These are phyloP conservation scores for Tor tambroides DNA, from an alignment of 2,113 vertebrate genomes.

Conservation along the genomic window DNA sequence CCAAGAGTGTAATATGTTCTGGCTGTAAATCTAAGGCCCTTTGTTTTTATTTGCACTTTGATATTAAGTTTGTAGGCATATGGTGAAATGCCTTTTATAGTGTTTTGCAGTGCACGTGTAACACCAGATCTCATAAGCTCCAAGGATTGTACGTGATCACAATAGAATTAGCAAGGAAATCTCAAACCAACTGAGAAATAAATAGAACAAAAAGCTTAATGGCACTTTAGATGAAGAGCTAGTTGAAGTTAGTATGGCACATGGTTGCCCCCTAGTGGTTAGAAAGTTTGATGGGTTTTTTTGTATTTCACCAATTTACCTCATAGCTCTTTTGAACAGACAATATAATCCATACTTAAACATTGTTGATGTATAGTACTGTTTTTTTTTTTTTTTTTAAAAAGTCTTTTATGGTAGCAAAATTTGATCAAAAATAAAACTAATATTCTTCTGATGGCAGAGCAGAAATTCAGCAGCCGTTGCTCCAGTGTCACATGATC, in stretches of 20 bases:
- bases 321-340: neutral
- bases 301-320: neutral
- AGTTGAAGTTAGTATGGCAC: neutral
- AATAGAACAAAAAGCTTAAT: neutral
- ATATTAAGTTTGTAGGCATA: neutral
- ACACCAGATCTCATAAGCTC: neutral
- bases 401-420: no score
- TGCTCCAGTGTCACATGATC: neutral
- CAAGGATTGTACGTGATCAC: neutral
- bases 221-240: neutral
- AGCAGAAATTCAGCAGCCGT: neutral
- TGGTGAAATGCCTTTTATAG: neutral
- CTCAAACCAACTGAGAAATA: neutral
- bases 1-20: neutral
- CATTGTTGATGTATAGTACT: neutral
- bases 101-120: neutral
- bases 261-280: slow-evolving; percentile 32
- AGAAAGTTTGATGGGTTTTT: neutral
- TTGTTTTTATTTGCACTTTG: neutral
- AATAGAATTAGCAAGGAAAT: neutral
- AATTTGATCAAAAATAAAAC: no score
- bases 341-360: neutral
- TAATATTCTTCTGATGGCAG: neutral
- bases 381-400: neutral
- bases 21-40: slow-evolving; percentile 9